These are phyloP conservation scores for Pangasius sanitwongsei DNA, from an alignment of 2,797 vertebrate species.

Conservation along the genomic window DNA sequence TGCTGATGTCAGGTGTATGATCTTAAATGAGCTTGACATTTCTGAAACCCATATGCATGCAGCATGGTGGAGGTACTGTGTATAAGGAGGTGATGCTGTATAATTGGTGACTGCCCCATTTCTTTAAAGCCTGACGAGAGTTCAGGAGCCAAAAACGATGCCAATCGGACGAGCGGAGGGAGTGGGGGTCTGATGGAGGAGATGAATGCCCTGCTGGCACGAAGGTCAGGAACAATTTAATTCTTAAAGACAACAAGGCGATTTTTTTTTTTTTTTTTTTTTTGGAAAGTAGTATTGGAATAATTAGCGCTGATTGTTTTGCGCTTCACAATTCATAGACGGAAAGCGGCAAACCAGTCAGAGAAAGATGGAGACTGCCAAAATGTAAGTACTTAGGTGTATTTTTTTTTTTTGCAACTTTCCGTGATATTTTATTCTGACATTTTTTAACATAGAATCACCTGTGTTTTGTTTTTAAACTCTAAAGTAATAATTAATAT, in stretches of 20 bases:
- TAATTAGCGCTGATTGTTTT: neutral
- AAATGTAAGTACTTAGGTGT: constrained; percentile 81
- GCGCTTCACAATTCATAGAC: constrained; percentile 76
- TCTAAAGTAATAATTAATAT: neutral
- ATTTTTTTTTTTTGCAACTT: neutral
- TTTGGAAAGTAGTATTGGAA: neutral
- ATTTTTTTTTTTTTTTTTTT: neutral
- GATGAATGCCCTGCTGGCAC: constrained; percentile 96
- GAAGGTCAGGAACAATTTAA: constrained; percentile 80
- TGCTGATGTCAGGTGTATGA: constrained; percentile 19
- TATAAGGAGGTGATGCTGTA: neutral
- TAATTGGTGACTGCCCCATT: neutral
- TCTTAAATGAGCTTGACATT: neutral
- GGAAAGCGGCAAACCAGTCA: constrained; percentile 90
- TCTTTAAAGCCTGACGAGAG: constrained; percentile 84
- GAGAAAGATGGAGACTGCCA: constrained; percentile 92
- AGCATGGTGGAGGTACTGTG: neutral
- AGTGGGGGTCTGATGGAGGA: constrained; percentile 97
- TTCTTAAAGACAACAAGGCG: neutral
- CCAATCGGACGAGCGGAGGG: constrained; percentile 91
- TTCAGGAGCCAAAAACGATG: constrained; percentile 83
- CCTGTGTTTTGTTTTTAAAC: neutral
- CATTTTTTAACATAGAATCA: neutral
- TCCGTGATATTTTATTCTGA: neutral
- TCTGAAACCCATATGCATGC: constrained; percentile 3